Evolutionary conservation across 1,140 invertebrate genomes (phyloP).

Genomic region (Drosophila burlai): DNA sequence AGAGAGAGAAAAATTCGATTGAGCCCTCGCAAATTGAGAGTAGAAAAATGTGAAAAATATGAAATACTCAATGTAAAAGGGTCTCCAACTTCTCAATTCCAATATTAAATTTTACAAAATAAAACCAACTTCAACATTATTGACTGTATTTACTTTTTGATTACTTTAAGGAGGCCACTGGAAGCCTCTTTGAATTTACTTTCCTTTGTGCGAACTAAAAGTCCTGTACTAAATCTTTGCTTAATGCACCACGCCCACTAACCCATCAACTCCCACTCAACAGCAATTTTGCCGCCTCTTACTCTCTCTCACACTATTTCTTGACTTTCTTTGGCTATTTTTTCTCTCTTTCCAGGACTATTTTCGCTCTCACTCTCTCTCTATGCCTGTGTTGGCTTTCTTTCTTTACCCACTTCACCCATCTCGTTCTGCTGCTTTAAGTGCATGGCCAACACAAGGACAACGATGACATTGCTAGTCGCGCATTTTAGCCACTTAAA

Average conservation of each 20-base stretch:
- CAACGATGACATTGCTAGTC: conserved; percentile 50
- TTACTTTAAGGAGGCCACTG: not conserved
- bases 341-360: not conserved
- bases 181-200: conserved; percentile 25
- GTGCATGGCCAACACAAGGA: conserved; percentile 42
- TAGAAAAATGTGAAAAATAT: no score
- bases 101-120: no score
- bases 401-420: not conserved
- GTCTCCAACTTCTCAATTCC: no score
- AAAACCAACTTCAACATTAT: no score
- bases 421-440: conserved; percentile 15
- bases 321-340: not conserved
- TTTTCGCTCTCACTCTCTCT: not conserved
- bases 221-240: conserved; percentile 27
- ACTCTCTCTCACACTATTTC: not conserved
- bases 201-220: conserved; percentile 16
- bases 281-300: conserved; percentile 3
- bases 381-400: not conserved
- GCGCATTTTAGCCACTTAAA: conserved; percentile 49
- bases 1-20: not conserved
- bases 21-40: not conserved
- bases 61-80: no score
- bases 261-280: conserved; percentile 25
- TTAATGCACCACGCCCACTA: conserved; percentile 47
- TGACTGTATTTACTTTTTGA: conserved; percentile 1